Evolutionary conservation across 2,888 invertebrate genomes (phyloP), one percentile per base, ranked within the genome.

Genomic region (Ligdia adustata): DNA sequence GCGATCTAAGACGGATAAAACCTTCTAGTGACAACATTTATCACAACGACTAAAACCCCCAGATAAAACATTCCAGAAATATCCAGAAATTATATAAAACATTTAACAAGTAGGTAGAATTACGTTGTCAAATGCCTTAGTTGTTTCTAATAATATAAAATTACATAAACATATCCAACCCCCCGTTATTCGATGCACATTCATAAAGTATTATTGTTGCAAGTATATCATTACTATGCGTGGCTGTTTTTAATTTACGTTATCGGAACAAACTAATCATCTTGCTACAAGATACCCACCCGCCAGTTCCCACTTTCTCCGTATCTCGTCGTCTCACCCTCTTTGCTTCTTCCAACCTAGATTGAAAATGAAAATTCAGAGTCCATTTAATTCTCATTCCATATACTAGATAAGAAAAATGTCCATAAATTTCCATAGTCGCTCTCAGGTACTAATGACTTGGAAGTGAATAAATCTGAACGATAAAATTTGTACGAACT

Each of bases 311-410:
- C 87, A 83, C 71, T 73, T 67, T 85, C 88, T 67, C 74, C 82
- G 62, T 77, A 71, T 75, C 82, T 78, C 62, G 82, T 54, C 57
- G 75, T 57, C 46, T 84, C 87, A 70, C 79, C 81, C 68, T 87
- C 85, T 73, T 70, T 75, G 80, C 67, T 62, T 82, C 85, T 85
- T 80, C 79, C 87, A 70, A 88, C 90, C 89, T 89, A 90, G 79
- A 89, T 88, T 73, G 85, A 87, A 90, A 90, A 88, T 85, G 85
- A 89, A 89, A 88, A 85, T 84, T 84, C 84, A 88, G 76, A 79
- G 75, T 79, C 72, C 78, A 83, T 84, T 80, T 71, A 73, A 72
- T 80, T 83, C 79, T 82, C 68, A 74, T 65, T 78, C 67, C 71
- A 72, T 67, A 71, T 49, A 66, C 60, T 69, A 78, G 75, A 81